These are phyloP conservation scores for Nudaria mundana DNA, from an alignment of 2,888 invertebrate genomes.

Conservation along the genomic window DNA sequence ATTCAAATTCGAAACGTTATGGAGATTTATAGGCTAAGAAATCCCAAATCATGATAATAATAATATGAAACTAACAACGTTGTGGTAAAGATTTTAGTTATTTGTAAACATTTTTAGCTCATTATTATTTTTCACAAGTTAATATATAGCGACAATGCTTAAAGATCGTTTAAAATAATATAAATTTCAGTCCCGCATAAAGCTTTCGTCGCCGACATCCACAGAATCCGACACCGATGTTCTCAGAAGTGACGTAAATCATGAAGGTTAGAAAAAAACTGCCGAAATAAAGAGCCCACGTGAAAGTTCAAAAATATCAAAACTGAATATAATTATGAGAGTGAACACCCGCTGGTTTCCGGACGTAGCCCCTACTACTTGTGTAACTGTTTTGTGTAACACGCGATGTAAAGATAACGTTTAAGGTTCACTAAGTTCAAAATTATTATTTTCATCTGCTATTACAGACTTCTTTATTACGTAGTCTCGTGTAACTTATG, in stretches of 20 bases:
- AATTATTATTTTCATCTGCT: neutral
- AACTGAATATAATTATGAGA: slow-evolving; percentile 77
- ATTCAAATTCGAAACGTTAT: too few relatives aligned
- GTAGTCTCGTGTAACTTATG: too few relatives aligned
- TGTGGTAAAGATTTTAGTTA: too few relatives aligned
- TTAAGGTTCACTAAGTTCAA: slow-evolving; percentile 1
- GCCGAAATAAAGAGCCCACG: slow-evolving; percentile 74
- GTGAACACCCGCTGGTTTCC: slow-evolving; percentile 77
- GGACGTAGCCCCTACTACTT: slow-evolving; percentile 58
- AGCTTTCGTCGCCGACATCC: slow-evolving; percentile 73
- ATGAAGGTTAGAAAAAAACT: slow-evolving; percentile 69
- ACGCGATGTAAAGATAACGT: slow-evolving; percentile 15
- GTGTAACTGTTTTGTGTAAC: slow-evolving; percentile 21
- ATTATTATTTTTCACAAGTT: slow-evolving; percentile 25
- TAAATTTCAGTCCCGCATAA: slow-evolving; percentile 66
- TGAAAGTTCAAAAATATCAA: slow-evolving; percentile 79
- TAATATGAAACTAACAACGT: too few relatives aligned
- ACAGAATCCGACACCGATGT: slow-evolving; percentile 56
- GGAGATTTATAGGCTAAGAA: too few relatives aligned
- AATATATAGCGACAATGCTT: slow-evolving; percentile 47
- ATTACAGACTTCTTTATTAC: neutral
- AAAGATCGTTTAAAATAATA: slow-evolving; percentile 67
- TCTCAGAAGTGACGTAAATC: slow-evolving; percentile 73
- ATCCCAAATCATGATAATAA: too few relatives aligned
- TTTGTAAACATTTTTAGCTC: too few relatives aligned